Base-by-base conservation (phyloP, 2,888 invertebrate species). In the Scaeva pyrastri region DNA sequence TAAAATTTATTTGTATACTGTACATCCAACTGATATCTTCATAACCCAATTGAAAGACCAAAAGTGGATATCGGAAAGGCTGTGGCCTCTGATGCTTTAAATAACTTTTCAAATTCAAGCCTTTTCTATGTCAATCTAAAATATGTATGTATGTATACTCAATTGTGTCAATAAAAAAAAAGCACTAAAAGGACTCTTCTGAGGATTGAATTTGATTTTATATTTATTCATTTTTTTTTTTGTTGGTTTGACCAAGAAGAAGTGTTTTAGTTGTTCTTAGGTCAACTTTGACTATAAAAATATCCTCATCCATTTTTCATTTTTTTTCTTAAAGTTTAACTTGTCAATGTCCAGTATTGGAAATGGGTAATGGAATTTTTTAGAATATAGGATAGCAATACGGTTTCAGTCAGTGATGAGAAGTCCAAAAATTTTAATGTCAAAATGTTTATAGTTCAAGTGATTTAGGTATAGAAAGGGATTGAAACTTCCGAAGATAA, bases 391-490 rank as follows among this genome's bases (percentile, higher is more conserved):
- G 31, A 5, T 31, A n/a, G n/a, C n/a, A n/a, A 31, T 31, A 31
- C n/a, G 31, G 31, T 31, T 8, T 31, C 6, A n/a, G n/a, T 31
- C 52, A 75, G 19, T 60, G 84, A 84, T 76, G 71, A 71, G 70
- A 75, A 60, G 39, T 66, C 77, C 62, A 70, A 81, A 70, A 81
- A 81, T 76, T 85, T 80, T 76, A 81, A 85, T 81, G 80, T 81
- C 60, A 76, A 77, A n/a, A 76, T 70, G 80, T 62, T 81, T 85
- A 68, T 80, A 73, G 73, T 55, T 70, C 45, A 62, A 85, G 73
- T 60, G 79, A 64, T n/a, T n/a, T n/a, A n/a, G n/a, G n/a, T n/a
- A n/a, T 72, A 36, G 45, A 10, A 48, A 19, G 50, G 10, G 11
- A 60, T 5, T 31, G 60, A 31, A 55, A 55, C 73, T 62, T 66